A percentile compares a stretch with the other conserved stretches of the same genome.
phyloP scores from a whole-genome alignment of 2,113 vertebrate genomes.

The Chrysemys picta region DNA sequence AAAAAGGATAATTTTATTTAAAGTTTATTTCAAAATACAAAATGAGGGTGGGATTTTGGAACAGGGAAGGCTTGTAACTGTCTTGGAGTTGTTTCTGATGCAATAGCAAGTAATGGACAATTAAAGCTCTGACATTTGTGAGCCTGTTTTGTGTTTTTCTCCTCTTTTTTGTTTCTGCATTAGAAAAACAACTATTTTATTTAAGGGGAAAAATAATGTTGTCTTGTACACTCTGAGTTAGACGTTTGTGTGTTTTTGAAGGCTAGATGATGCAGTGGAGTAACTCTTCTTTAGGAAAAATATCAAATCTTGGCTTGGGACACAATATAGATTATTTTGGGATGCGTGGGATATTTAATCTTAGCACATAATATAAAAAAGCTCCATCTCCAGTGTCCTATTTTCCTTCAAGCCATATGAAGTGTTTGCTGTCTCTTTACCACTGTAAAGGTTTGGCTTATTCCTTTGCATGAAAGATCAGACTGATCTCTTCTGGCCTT shows the following conservation, averaged over 20 bases:
- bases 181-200: conserved; percentile 48
- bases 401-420: conserved; percentile 51
- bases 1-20: background rate
- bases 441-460: conserved; percentile 25
- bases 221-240: background rate
- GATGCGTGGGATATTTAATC: background rate
- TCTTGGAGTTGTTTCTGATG: conserved; percentile 23
- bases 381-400: background rate
- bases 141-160: background rate
- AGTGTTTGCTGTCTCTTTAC: background rate
- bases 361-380: background rate
- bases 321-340: background rate
- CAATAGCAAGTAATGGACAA: background rate
- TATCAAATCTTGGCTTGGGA: background rate
- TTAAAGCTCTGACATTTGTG: conserved; percentile 4
- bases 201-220: background rate
- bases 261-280: background rate
- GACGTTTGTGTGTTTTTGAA: background rate
- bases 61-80: background rate
- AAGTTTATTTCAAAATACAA: background rate
- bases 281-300: background rate
- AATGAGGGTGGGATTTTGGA: conserved; percentile 27
- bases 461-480: conserved; percentile 50
- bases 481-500: conserved; percentile 47
- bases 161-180: background rate